These are phyloP conservation scores for Leptodirus hochenwartii DNA, from an alignment of 2,888 invertebrate genomes.

Conservation along the genomic window DNA sequence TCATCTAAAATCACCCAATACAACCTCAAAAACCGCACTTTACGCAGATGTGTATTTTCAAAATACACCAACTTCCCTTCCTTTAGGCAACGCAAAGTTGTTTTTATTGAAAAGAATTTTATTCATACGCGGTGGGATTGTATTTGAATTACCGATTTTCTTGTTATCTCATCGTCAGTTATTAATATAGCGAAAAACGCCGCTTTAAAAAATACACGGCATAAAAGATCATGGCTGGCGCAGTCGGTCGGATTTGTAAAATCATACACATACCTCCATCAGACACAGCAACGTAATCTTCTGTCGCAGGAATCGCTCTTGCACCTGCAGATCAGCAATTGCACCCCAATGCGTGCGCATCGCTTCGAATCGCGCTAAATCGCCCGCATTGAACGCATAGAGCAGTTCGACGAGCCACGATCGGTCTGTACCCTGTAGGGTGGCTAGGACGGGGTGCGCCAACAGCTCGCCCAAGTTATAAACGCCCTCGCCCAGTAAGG, in stretches of 20 bases:
- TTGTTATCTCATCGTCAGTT: too few species aligned
- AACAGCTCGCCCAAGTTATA: slow-evolving; percentile 95
- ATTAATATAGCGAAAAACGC: too few species aligned
- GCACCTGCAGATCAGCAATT: slow-evolving; percentile 66
- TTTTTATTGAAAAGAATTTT: too few species aligned
- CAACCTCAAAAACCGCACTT: too few species aligned
- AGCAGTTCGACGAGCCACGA: slow-evolving; percentile 79
- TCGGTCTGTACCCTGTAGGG: slow-evolving; percentile 61
- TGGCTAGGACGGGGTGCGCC: slow-evolving; percentile 84
- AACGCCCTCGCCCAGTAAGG: slow-evolving; percentile 82
- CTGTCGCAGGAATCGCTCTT: slow-evolving; percentile 65
- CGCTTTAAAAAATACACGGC: too few species aligned
- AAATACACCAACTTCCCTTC: too few species aligned
- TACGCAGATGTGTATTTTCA: too few species aligned
- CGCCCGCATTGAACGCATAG: slow-evolving; percentile 71
- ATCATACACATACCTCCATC: slow-evolving; percentile 55
- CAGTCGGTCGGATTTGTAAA: too few species aligned
- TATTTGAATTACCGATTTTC: too few species aligned
- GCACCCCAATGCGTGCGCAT: slow-evolving; percentile 58
- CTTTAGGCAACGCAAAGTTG: too few species aligned
- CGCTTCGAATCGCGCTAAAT: slow-evolving; percentile 54
- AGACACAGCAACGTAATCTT: slow-evolving; percentile 91
- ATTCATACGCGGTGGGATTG: too few species aligned
- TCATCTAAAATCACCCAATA: slow-evolving; percentile 50
- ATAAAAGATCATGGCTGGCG: too few species aligned